A percentile compares a stretch with the other conserved stretches of the same genome.
Conservation (phyloP, 2,888 invertebrate species). For the Caenorhabditis macrosperma region DNA sequence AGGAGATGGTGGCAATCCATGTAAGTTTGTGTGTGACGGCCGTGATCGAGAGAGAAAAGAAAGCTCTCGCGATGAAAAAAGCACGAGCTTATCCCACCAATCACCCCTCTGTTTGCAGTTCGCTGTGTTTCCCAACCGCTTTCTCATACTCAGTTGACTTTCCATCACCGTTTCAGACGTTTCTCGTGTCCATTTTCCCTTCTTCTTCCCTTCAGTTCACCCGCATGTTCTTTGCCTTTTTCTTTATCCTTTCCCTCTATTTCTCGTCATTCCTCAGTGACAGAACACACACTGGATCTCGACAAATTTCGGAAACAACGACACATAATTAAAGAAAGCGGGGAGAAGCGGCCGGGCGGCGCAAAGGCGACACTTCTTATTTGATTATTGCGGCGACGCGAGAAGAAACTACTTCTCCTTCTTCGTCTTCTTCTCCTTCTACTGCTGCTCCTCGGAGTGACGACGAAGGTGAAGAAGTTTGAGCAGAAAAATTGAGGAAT, state of each 20-base stretch:
- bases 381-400: too few relatives aligned
- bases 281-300: too few relatives aligned
- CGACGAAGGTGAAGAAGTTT: too few relatives aligned
- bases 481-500: too few relatives aligned
- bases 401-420: too few relatives aligned
- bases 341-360: too few relatives aligned
- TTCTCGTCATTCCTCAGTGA: too few relatives aligned
- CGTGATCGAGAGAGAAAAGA: neutral
- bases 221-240: constrained; percentile 28
- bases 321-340: too few relatives aligned
- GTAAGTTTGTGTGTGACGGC: constrained; percentile 67
- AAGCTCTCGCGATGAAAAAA: neutral
- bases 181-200: neutral
- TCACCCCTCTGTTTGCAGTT: constrained; percentile 47
- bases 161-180: constrained; percentile 6
- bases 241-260: neutral
- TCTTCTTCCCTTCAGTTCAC: constrained; percentile 32
- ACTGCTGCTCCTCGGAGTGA: too few relatives aligned
- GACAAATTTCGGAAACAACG: too few relatives aligned
- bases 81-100: constrained; percentile 46
- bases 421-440: too few relatives aligned
- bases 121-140: constrained; percentile 42
- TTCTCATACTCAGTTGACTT: constrained; percentile 38
- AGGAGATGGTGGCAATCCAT: constrained; percentile 70
- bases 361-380: too few relatives aligned